These are phyloP conservation scores for Neopipo cinnamomea DNA, from an alignment of 2,113 vertebrate genomes.

Conservation along the genomic window DNA sequence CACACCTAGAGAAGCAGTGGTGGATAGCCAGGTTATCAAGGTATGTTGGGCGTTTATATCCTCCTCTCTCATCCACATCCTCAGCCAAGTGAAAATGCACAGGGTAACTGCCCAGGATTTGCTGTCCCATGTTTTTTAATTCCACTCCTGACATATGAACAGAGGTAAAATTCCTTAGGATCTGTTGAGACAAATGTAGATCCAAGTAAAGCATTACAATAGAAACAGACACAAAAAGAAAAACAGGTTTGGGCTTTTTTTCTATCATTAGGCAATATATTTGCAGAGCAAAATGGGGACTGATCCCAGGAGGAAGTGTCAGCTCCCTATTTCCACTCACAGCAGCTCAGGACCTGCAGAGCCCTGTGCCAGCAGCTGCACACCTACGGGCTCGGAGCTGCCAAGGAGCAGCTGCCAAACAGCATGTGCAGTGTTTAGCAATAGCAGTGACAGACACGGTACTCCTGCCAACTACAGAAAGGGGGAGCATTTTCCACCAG, in stretches of 20 bases:
- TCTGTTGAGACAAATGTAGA: conserved; percentile 51
- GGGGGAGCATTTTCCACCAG: not conserved
- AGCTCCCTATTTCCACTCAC: not conserved
- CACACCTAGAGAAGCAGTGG: conserved; percentile 66
- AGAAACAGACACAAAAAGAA: not conserved
- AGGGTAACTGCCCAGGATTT: conserved; percentile 35
- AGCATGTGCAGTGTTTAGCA: not conserved
- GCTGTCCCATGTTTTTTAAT: conserved; percentile 16
- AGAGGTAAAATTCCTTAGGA: conserved; percentile 54
- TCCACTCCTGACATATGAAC: conserved; percentile 52
- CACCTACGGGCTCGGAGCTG: not conserved
- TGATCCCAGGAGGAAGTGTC: not conserved
- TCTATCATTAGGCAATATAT: not conserved
- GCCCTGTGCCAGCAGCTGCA: not conserved
- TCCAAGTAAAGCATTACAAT: not conserved
- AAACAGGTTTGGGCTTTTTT: not conserved
- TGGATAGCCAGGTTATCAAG: conserved; percentile 41
- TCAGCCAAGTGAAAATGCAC: conserved; percentile 43
- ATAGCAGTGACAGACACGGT: not conserved
- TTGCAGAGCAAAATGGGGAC: not conserved
- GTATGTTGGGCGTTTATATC: not conserved
- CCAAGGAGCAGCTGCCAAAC: not conserved
- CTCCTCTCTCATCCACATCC: conserved; percentile 45
- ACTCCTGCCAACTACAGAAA: not conserved
- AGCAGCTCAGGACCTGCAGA: not conserved